Base-by-base conservation (phyloP, 2,888 invertebrate genomes). In the Biston stratarius region DNA sequence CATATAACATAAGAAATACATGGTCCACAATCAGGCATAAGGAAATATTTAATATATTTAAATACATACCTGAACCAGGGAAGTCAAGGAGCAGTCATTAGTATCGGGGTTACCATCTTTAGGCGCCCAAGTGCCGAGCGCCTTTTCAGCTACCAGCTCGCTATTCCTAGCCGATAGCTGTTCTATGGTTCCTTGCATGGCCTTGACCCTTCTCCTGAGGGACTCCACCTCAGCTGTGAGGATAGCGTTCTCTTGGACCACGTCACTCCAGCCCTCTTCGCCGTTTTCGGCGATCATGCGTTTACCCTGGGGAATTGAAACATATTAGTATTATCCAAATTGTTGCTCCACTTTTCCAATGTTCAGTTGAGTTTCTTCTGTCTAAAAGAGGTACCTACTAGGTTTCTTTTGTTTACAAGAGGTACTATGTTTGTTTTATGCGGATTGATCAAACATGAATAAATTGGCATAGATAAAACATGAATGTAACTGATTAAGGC, bases 161-260 rank as follows among this genome's bases (percentile, higher is more conserved):
- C 97, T 96, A 86, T 99, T 99, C 83, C 96, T 95, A 0, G 96
- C 95, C 0, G 97, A 98, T 53, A 99, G 89, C 62, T 96, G 95
- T 76, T 99, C 98, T 33, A 99, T 96, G 0, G 99, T 99, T 80
- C 98, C 98, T 83, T 99, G 98, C 95, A 99, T 96, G 3, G 99
- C 98, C 92, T 99, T 99, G 0, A 99, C 96, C 60, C 99, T 94
- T 11, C 97, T 97, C 52, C 98, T 94, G 44, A 99, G 93, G 72
- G 98, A 97, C 81, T 97, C 97, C 71, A 97, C 96, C 87, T 99
- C 99, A 59, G 96, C 96, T 77, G 97, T 96, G 1, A 99, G 94
- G 95, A 99, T 97, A 34, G 96, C 97, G 90, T 99, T 99, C 93
- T 99, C 99, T 84, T 98, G 97, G 84, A 97, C 98, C 90, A 99